Evolutionary conservation across 1,140 invertebrate genomes (phyloP).

Genomic region (Trachymyrmex septentrionalis): DNA sequence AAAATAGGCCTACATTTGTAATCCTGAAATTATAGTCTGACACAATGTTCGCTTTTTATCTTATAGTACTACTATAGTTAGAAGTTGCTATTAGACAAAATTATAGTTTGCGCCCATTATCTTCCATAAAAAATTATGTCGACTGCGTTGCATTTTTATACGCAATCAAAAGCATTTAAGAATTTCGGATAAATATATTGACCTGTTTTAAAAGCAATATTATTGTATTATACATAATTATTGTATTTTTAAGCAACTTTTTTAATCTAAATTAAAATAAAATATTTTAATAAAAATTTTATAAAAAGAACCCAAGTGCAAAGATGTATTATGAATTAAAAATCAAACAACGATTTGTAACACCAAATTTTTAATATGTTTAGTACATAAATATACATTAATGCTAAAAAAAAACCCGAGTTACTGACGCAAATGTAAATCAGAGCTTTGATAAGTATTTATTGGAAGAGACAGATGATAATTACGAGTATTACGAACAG

Average conservation of each 20-base stretch:
- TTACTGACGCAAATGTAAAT: slow-evolving; percentile 4
- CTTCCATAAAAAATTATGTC: background rate
- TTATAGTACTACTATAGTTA: slow-evolving; percentile 31
- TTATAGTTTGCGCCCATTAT: background rate
- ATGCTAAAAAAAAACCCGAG: background rate
- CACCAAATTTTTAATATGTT: background rate
- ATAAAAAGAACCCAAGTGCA: background rate
- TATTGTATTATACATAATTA: slow-evolving; percentile 3
- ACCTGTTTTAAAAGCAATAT: background rate
- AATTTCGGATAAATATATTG: background rate
- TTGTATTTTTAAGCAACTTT: background rate
- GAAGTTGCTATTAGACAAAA: slow-evolving; percentile 20
- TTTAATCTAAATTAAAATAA: background rate
- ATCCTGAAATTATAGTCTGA: slow-evolving; percentile 45
- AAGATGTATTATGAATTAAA: background rate
- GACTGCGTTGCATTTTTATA: background rate
- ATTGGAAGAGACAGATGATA: slow-evolving; percentile 1
- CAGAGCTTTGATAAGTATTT: background rate
- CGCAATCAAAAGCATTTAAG: background rate
- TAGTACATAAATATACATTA: background rate
- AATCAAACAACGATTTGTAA: background rate
- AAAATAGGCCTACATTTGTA: slow-evolving; percentile 5
- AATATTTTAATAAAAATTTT: background rate
- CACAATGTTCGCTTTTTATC: slow-evolving; percentile 30
- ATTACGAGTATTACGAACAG: background rate